These are phyloP conservation scores for Apistogramma diplotaenia DNA, from an alignment of 2,113 vertebrate species.

Conservation along the genomic window DNA sequence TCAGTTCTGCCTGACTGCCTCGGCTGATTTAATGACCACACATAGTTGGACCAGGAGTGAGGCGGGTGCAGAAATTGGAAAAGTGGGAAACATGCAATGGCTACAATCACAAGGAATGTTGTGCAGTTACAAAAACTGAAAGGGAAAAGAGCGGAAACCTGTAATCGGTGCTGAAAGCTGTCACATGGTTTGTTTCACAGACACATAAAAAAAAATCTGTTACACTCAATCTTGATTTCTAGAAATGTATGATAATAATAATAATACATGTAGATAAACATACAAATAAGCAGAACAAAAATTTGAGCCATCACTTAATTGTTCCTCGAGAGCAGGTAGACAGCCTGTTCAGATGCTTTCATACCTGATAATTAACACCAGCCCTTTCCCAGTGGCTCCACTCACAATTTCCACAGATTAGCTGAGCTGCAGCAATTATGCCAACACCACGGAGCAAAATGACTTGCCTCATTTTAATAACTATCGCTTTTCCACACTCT, in stretches of 20 bases:
- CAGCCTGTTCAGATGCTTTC: constrained; percentile 12
- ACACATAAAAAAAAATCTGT: background rate
- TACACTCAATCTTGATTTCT: background rate
- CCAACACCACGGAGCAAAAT: background rate
- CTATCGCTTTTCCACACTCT: background rate
- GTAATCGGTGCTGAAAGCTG: background rate
- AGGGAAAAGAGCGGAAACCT: background rate
- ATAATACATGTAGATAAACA: background rate
- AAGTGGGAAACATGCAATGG: constrained; percentile 19
- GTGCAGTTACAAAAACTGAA: background rate
- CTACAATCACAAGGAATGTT: constrained; percentile 20
- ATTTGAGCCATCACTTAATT: background rate
- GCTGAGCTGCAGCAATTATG: constrained; percentile 12
- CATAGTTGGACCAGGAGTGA: constrained; percentile 43
- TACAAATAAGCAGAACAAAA: background rate
- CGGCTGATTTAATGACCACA: constrained; percentile 72
- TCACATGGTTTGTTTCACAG: background rate
- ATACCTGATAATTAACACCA: constrained; percentile 1
- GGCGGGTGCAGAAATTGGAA: constrained; percentile 11
- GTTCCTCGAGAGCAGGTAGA: background rate
- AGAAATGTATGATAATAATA: no score
- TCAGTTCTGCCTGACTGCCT: constrained; percentile 63
- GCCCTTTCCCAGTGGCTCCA: background rate
- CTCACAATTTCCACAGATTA: constrained; percentile 11
- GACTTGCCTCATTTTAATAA: constrained; percentile 3